These are phyloP conservation scores for Tachystola acroxantha DNA, from an alignment of 2,888 invertebrate genomes.

Conservation along the genomic window DNA sequence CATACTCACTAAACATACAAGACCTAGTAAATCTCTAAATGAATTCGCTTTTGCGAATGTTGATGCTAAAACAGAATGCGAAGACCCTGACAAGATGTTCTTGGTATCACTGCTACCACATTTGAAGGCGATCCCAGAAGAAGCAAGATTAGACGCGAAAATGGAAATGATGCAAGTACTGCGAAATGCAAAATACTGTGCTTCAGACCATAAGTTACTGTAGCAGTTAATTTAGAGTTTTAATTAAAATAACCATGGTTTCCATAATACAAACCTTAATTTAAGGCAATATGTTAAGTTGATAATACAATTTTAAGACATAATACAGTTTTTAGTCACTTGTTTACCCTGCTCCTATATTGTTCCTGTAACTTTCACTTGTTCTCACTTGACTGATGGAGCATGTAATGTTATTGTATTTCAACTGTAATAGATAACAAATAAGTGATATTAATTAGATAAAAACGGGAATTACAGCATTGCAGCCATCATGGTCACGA, in stretches of 20 bases:
- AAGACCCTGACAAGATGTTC: constrained; percentile 62
- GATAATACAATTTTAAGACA: background rate
- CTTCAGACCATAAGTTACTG: constrained; percentile 39
- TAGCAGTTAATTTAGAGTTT: constrained; percentile 10
- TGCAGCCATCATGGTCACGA: too few species aligned
- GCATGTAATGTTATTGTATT: too few species aligned
- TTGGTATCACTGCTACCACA: constrained; percentile 61
- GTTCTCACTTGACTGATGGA: too few species aligned
- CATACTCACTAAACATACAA: constrained; percentile 23
- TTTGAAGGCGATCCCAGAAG: constrained; percentile 58
- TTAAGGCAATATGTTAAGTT: background rate
- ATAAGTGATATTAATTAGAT: too few species aligned
- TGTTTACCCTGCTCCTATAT: too few species aligned
- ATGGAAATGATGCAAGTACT: constrained; percentile 67
- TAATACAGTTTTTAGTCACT: too few species aligned
- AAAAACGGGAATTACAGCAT: too few species aligned
- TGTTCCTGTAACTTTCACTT: too few species aligned
- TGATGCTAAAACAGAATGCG: constrained; percentile 41
- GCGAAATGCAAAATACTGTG: constrained; percentile 47
- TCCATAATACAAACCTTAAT: background rate
- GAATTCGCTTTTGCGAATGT: constrained; percentile 64
- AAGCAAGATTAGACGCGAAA: constrained; percentile 53
- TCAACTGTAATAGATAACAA: too few species aligned
- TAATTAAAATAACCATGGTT: background rate
- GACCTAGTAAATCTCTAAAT: constrained; percentile 23